Conservation (phyloP, 2,113 vertebrate species). For the Oplegnathus fasciatus region DNA sequence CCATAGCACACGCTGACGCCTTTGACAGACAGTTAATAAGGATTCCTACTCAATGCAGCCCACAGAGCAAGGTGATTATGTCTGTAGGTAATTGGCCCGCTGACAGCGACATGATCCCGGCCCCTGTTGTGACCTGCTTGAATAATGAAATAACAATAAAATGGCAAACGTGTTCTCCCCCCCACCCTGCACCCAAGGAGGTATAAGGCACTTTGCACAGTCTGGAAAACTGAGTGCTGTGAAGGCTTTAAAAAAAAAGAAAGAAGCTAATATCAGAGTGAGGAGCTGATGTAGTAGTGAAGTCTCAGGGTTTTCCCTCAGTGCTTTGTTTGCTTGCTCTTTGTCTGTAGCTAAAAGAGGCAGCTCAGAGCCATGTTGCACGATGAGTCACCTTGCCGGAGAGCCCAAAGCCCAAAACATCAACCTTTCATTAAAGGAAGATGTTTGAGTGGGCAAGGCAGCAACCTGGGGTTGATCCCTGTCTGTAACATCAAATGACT, state of each 20-base stretch:
- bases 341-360: slow-evolving; percentile 69
- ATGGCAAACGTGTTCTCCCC: slow-evolving; percentile 58
- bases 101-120: slow-evolving; percentile 60
- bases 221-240: slow-evolving; percentile 3
- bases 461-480: slow-evolving; percentile 47
- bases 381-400: slow-evolving; percentile 73
- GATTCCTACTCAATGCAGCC: slow-evolving; percentile 66
- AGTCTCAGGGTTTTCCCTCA: slow-evolving; percentile 53
- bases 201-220: slow-evolving; percentile 2
- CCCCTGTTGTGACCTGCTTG: slow-evolving; percentile 71
- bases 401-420: slow-evolving; percentile 59
- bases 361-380: slow-evolving; percentile 62
- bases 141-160: slow-evolving; percentile 76
- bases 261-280: slow-evolving; percentile 1
- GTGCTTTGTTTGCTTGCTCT: slow-evolving; percentile 73
- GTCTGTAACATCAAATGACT: slow-evolving; percentile 41
- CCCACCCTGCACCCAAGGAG: slow-evolving; percentile 16
- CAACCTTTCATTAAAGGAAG: slow-evolving; percentile 51
- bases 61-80: slow-evolving; percentile 70
- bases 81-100: slow-evolving; percentile 71
- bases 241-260: slow-evolving; percentile 1
- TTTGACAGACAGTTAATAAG: slow-evolving; percentile 79
- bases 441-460: slow-evolving; percentile 50
- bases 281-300: slow-evolving; percentile 44
- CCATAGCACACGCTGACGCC: slow-evolving; percentile 49